A percentile compares a stretch with the other conserved stretches of the same genome.
Conservation (phyloP, 2,888 invertebrate species). For the Vesta saturnalis region DNA sequence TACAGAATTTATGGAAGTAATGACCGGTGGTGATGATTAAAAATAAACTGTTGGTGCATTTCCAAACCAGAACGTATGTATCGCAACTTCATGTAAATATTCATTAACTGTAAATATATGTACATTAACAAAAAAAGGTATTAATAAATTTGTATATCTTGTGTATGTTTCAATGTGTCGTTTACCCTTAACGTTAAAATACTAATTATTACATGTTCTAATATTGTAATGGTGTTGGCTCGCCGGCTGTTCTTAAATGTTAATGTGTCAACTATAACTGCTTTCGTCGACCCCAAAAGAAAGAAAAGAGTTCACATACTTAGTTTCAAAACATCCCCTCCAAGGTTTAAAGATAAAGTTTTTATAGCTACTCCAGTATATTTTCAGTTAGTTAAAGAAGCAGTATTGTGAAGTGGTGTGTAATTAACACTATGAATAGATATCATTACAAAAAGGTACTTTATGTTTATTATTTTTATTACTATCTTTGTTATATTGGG, state of each 20-base stretch:
- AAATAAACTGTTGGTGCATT: not conserved
- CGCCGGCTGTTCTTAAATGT: conserved; percentile 41
- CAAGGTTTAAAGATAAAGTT: conserved; percentile 24
- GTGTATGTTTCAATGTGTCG: not conserved
- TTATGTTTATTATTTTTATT: no score
- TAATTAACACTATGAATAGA: not conserved
- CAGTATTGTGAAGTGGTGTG: conserved; percentile 7
- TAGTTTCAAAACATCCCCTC: conserved; percentile 29
- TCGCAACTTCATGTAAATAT: not conserved
- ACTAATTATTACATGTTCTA: conserved; percentile 2
- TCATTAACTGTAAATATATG: conserved; percentile 1
- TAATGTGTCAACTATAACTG: conserved; percentile 41
- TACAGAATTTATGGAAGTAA: conserved; percentile 17
- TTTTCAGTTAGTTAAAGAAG: conserved; percentile 10
- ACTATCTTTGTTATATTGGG: no score
- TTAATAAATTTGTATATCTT: not conserved
- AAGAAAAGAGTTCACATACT: conserved; percentile 23
- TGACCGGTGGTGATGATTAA: conserved; percentile 14
- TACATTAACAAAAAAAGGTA: not conserved
- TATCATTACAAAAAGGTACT: conserved; percentile 2
- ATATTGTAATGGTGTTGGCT: conserved; percentile 7
- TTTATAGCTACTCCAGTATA: not conserved
- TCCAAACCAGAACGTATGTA: not conserved
- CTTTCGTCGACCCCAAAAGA: conserved; percentile 27
- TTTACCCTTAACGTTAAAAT: not conserved